Percentiles rank a stretch among this genome's conserved stretches.
phyloP scores from a whole-genome alignment of 2,797 vertebrate genomes.

The Notamacropus eugenii region DNA sequence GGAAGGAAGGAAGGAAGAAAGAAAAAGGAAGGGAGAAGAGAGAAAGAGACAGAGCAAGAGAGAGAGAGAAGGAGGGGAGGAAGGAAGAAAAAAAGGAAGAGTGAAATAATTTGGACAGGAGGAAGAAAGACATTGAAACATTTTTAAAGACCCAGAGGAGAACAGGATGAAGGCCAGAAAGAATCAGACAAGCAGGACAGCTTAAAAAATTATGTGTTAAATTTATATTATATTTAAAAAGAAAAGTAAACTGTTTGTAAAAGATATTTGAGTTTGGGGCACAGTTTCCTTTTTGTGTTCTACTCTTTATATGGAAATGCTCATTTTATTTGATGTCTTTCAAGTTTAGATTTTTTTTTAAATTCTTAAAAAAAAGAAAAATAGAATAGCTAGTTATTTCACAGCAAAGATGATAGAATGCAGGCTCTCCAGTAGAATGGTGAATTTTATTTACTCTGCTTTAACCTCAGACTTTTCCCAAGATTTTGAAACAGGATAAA shows the following conservation, averaged over 20 bases:
- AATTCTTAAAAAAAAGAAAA: neutral
- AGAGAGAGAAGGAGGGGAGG: fast-evolving
- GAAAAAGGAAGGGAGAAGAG: no score
- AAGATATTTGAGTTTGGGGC: neutral
- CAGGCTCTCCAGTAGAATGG: neutral
- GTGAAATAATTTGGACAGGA: neutral
- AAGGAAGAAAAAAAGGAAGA: neutral
- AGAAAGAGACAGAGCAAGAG: no score
- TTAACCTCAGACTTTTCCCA: neutral
- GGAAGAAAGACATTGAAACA: neutral
- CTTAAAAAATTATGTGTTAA: neutral
- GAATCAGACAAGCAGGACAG: neutral
- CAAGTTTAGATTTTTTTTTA: neutral
- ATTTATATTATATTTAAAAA: neutral
- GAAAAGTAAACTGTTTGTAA: neutral
- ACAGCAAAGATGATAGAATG: neutral
- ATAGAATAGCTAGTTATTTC: neutral
- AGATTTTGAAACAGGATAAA: neutral
- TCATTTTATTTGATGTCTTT: neutral
- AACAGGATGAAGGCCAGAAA: neutral
- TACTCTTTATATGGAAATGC: neutral
- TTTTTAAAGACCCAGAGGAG: neutral
- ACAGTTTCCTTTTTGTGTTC: neutral
- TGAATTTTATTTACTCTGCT: neutral
- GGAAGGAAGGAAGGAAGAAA: neutral